Percentiles rank a stretch among this genome's conserved stretches.
Evolutionary conservation across 2,797 vertebrate species (phyloP).

Genomic region (Hoplostethus atlanticus): DNA sequence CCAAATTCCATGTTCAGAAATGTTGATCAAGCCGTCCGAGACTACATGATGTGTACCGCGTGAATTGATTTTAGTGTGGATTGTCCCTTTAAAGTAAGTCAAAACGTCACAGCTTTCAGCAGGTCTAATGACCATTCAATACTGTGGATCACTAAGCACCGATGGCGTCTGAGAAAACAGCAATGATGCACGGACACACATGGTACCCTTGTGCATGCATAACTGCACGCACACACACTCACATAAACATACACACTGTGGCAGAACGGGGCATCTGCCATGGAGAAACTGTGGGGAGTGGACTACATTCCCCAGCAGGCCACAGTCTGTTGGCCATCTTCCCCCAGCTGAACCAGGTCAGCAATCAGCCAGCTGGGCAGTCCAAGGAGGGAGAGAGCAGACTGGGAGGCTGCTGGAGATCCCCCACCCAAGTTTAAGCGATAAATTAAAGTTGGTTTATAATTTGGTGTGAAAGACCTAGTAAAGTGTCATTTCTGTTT

Average conservation of each 20-base stretch:
- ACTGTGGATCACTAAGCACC: slow-evolving; percentile 26
- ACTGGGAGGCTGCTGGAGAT: too few relatives aligned
- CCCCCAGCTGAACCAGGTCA: too few relatives aligned
- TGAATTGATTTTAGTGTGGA: background rate
- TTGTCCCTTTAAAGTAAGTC: slow-evolving; percentile 19
- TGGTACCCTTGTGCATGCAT: slow-evolving; percentile 7
- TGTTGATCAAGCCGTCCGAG: background rate
- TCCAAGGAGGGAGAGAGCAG: too few relatives aligned
- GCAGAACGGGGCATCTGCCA: too few relatives aligned
- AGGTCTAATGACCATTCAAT: slow-evolving; percentile 15
- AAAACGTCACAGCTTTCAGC: slow-evolving; percentile 2
- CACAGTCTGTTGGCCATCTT: too few relatives aligned
- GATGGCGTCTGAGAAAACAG: slow-evolving; percentile 26
- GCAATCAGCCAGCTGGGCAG: too few relatives aligned
- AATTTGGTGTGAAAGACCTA: too few relatives aligned
- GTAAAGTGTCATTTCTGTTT: too few relatives aligned
- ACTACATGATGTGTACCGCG: background rate
- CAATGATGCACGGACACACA: slow-evolving; percentile 18
- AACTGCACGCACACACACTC: slow-evolving; percentile 10
- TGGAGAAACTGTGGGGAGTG: too few relatives aligned
- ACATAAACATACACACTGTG: background rate
- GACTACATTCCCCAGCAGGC: too few relatives aligned
- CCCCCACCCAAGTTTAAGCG: too few relatives aligned
- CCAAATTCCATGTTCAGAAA: background rate
- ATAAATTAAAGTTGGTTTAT: too few relatives aligned